A percentile compares a stretch with the other conserved stretches of the same genome.
These are phyloP conservation scores for Lacerta bilineata DNA, from an alignment of 2,797 vertebrate genomes.

Conservation along the genomic window DNA sequence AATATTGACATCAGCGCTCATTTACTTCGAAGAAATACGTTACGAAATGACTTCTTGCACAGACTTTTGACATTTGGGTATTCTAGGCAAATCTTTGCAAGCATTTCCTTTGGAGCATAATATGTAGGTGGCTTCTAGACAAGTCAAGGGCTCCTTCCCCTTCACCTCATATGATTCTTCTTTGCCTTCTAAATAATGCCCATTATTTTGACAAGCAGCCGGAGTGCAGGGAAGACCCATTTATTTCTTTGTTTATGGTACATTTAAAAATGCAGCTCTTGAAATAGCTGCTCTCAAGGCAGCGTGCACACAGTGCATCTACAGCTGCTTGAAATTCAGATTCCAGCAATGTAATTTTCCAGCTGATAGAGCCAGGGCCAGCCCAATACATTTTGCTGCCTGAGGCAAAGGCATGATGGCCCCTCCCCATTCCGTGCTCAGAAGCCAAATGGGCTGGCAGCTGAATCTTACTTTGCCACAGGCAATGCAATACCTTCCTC, in stretches of 20 bases:
- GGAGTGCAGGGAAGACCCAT: too few species aligned
- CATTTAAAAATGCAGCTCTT: not conserved
- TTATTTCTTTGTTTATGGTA: not conserved
- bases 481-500: too few species aligned
- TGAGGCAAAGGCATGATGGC: too few species aligned
- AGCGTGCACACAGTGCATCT: not conserved
- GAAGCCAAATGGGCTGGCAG: too few species aligned
- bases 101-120: constrained; percentile 9
- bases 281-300: not conserved
- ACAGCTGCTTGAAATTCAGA: not conserved
- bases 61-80: constrained; percentile 50
- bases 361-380: not conserved
- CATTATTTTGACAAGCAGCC: not conserved
- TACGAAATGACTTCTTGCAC: constrained; percentile 37
- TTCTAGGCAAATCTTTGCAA: constrained; percentile 47
- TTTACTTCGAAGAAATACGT: constrained; percentile 57
- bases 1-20: constrained; percentile 59
- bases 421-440: too few species aligned
- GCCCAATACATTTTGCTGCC: not conserved
- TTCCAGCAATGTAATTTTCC: not conserved
- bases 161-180: not conserved
- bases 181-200: not conserved
- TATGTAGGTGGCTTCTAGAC: constrained; percentile 28
- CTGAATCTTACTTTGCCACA: too few species aligned
- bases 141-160: constrained; percentile 22